Evolutionary conservation across 2,113 vertebrate genomes (phyloP), one percentile per base, ranked within the genome.

Genomic region (Progne subis): DNA sequence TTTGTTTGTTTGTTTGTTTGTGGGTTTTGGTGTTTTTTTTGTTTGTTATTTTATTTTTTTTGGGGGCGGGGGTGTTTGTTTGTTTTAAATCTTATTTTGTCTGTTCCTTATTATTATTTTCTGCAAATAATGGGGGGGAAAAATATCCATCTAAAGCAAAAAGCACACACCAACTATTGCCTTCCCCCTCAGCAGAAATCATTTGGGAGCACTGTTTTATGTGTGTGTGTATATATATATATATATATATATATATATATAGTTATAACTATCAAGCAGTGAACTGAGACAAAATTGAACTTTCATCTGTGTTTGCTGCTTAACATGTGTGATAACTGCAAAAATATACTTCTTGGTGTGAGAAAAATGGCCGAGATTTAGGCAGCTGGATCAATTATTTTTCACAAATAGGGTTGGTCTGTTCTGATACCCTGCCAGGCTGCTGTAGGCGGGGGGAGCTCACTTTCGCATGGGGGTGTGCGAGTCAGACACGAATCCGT

Each of bases 261-360:
- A 34, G 39, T 44, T 65, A 49, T 31, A 65, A 41, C 83, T 89
- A 31, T 96, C 91, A 95, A 88, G 50, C 65, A 94, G 74, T 34
- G 47, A 85, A 67, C 64, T 64, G 78, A 82, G 61, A 86, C 50
- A 92, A 84, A 88, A 63, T 70, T 19, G 50, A 86, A 39, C 57
- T 88, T 80, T 68, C 50, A 55, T 88, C 68, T 60, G 34, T 79
- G 85, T 94, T 96, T 84, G 86, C 70, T 82, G 88, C 83, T 95
- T 63, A 65, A 65, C 53, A 34, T 2, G 80, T 47, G 86, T 76
- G 74, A 67, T 94, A 95, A 92, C 67, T 91, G 41, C 64, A 92
- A 94, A 88, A 90, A 93, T 84, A 74, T 15, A 61, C 50, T 88
- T 55, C 65, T 85, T 59, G 24, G 46, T 47, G n/a, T 84, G 37